Evolutionary conservation across 1,140 invertebrate genomes (phyloP).

Genomic region (Drosophila azteca): DNA sequence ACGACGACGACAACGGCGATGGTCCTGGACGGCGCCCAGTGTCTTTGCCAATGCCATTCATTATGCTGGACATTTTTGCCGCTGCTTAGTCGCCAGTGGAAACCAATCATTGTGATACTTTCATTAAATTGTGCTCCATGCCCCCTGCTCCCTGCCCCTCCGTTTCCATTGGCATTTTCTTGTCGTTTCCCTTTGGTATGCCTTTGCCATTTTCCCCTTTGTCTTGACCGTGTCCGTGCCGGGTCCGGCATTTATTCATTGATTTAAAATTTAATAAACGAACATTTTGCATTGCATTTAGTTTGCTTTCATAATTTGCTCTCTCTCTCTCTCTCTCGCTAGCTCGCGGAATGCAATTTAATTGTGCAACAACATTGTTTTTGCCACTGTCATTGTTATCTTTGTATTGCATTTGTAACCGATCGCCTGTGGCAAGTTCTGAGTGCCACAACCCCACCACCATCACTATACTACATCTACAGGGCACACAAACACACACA

Average conservation of each 20-base stretch:
- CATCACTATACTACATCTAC: too few species aligned
- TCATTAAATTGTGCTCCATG: conserved; percentile 63
- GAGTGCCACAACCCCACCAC: neutral
- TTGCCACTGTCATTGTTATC: conserved; percentile 61
- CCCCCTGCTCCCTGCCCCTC: neutral
- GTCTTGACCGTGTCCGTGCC: neutral
- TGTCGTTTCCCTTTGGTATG: neutral
- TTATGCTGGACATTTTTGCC: conserved; percentile 79
- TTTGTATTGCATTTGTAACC: conserved; percentile 51
- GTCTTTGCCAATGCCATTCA: conserved; percentile 78
- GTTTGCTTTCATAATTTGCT: conserved; percentile 62
- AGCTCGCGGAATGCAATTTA: conserved; percentile 64
- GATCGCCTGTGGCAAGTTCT: conserved; percentile 2
- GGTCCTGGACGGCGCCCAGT: conserved; percentile 64
- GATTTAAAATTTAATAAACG: conserved; percentile 76
- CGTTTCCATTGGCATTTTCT: conserved; percentile 12
- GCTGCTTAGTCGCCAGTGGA: conserved; percentile 74
- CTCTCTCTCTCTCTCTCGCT: neutral
- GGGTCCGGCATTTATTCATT: conserved; percentile 50
- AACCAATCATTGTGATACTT: conserved; percentile 82
- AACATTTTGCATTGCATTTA: conserved; percentile 39
- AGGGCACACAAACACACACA: conserved; percentile 2
- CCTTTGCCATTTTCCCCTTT: conserved; percentile 11
- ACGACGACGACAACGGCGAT: conserved; percentile 47
- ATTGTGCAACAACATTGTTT: conserved; percentile 69